phyloP scores from a whole-genome alignment of 53 echinoderm and acorn worm species.

The Holothuria leucospilota region DNA sequence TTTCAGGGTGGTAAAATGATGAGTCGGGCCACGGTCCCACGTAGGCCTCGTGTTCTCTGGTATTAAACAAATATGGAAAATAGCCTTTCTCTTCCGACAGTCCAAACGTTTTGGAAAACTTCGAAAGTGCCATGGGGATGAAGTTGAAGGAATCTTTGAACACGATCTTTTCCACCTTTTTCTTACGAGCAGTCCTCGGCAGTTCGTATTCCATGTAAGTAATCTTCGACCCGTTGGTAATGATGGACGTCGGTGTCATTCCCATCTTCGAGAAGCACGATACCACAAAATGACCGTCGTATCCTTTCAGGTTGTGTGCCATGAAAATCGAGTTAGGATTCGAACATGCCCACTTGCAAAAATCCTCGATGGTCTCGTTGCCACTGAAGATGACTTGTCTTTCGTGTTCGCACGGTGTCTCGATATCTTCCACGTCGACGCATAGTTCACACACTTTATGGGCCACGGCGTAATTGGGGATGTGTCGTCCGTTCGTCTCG shows the following conservation, averaged over 20 bases:
- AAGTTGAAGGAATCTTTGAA: constrained; percentile 70
- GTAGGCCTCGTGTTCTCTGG: background rate
- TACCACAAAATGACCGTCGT: constrained; percentile 46
- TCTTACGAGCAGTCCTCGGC: background rate
- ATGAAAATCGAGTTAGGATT: constrained; percentile 26
- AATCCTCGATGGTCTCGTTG: background rate
- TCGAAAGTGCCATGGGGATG: constrained; percentile 65
- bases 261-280: background rate
- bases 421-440: too few species aligned
- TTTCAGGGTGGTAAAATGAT: constrained; percentile 29
- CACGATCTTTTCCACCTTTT: constrained; percentile 16
- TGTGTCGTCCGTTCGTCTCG: background rate
- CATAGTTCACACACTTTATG: background rate
- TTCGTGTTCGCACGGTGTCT: background rate
- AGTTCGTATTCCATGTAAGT: background rate
- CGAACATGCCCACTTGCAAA: background rate
- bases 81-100: constrained; percentile 49
- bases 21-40: background rate
- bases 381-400: background rate
- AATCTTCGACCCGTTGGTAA: background rate
- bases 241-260: background rate
- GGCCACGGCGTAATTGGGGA: constrained; percentile 26
- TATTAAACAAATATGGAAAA: constrained; percentile 55
- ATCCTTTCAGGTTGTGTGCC: constrained; percentile 54
- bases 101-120: constrained; percentile 49